Conservation (phyloP, 2,113 vertebrate species). For the Ranitomeya imitator region DNA sequence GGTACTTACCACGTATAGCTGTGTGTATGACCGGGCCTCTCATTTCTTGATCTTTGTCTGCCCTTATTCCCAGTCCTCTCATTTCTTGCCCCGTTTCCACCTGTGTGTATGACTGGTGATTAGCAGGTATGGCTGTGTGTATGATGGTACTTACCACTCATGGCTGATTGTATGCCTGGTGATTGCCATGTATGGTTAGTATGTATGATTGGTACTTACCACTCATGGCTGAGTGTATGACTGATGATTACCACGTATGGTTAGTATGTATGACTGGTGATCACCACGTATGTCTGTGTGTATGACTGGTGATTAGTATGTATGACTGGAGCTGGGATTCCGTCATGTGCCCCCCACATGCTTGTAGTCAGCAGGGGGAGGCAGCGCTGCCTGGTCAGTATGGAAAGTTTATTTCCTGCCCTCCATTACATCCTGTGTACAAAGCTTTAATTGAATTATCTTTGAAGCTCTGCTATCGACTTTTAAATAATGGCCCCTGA, state of each 20-base stretch:
- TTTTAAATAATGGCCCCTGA: conserved; percentile 8
- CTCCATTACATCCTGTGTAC: background rate
- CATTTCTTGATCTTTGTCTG: background rate
- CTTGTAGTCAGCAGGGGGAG: background rate
- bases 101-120: no score
- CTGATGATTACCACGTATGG: no score
- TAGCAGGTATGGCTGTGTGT: no score
- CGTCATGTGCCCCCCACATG: background rate
- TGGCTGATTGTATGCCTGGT: no score
- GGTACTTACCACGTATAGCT: no score
- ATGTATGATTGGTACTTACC: no score
- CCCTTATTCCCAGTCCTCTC: background rate
- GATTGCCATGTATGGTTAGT: no score
- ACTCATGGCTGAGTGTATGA: no score
- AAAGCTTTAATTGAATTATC: conserved; percentile 15
- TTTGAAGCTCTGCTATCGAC: conserved; percentile 5
- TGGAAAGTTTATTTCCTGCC: background rate
- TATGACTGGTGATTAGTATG: no score
- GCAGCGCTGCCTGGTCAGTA: background rate
- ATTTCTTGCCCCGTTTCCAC: background rate
- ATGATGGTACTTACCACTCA: no score
- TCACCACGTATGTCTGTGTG: no score
- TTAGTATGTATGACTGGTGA: no score
- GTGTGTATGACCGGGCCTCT: background rate
- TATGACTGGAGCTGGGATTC: background rate